A percentile compares a stretch with the other conserved stretches of the same genome.
Conservation (phyloP, 2,797 vertebrate species). For the Gallinago nigripennis region DNA sequence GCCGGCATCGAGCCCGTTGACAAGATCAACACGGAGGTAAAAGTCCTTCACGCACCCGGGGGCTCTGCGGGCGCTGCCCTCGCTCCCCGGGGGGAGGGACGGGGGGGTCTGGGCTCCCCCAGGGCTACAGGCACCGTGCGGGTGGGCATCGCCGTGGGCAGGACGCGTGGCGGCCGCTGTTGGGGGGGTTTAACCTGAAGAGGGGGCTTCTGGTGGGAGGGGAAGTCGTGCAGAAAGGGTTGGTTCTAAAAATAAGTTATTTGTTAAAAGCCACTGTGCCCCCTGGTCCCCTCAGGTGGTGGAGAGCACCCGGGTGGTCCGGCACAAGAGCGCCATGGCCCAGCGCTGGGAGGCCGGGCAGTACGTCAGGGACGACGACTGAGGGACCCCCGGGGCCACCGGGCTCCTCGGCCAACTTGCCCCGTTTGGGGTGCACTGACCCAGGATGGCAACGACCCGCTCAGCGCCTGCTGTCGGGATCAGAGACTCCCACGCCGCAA, state of each 20-base stretch:
- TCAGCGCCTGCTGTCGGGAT: not conserved
- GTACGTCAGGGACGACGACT: constrained; percentile 74
- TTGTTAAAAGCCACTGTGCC: accelerated
- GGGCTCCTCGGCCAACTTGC: accelerated
- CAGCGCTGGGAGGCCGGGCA: constrained; percentile 88
- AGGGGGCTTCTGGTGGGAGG: not conserved
- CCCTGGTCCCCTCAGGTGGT: constrained; percentile 79
- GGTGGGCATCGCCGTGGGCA: accelerated
- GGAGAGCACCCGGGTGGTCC: constrained; percentile 86
- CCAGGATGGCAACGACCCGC: accelerated
- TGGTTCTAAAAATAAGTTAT: not conserved
- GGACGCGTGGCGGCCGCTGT: accelerated
- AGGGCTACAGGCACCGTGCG: accelerated
- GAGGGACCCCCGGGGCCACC: not conserved
- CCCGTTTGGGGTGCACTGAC: accelerated
- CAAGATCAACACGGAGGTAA: constrained; percentile 88
- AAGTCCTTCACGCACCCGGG: accelerated
- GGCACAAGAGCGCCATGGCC: constrained; percentile 84
- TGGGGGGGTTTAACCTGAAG: accelerated
- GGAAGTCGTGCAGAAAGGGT: not conserved
- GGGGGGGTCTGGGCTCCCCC: not conserved
- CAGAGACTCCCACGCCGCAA: not conserved
- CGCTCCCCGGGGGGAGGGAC: accelerated
- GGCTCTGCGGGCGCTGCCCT: not conserved
- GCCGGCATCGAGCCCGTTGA: constrained; percentile 87